These are phyloP conservation scores for Neodiprion pinetum DNA, from an alignment of 1,140 invertebrate genomes.

Conservation along the genomic window DNA sequence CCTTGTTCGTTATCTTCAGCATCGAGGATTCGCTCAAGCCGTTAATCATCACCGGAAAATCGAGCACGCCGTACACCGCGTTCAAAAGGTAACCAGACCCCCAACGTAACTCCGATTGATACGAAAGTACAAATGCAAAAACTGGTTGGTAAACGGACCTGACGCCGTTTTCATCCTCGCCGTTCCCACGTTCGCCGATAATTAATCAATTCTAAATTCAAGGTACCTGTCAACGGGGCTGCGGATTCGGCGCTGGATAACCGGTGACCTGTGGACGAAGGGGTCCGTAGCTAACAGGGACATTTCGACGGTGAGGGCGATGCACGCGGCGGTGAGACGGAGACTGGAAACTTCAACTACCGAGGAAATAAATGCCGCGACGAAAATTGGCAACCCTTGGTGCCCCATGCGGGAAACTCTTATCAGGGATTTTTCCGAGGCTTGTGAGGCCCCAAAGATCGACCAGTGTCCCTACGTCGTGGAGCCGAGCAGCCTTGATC, in stretches of 20 bases:
- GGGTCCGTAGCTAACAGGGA: constrained; percentile 55
- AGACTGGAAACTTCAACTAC: constrained; percentile 33
- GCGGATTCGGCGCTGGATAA: constrained; percentile 62
- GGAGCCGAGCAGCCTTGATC: constrained; percentile 61
- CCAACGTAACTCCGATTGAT: constrained; percentile 73
- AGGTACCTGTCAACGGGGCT: constrained; percentile 61
- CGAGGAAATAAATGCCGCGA: constrained; percentile 33
- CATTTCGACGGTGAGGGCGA: constrained; percentile 54
- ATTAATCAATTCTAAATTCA: neutral
- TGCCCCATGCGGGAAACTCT: constrained; percentile 42
- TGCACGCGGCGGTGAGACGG: constrained; percentile 55
- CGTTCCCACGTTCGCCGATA: neutral
- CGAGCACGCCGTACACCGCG: constrained; percentile 67
- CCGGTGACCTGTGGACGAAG: constrained; percentile 57
- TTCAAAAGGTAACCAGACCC: constrained; percentile 77
- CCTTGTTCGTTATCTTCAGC: constrained; percentile 69
- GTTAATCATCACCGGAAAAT: constrained; percentile 70
- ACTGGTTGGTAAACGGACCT: constrained; percentile 51
- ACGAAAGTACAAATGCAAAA: constrained; percentile 50
- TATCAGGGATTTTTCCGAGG: constrained; percentile 31
- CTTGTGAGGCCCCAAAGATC: constrained; percentile 31
- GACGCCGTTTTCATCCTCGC: constrained; percentile 52
- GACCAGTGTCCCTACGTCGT: constrained; percentile 52
- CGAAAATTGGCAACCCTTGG: constrained; percentile 58
- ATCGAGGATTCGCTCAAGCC: constrained; percentile 70